These are phyloP conservation scores for Dorcus parallelipipedus DNA, from an alignment of 2,888 invertebrate genomes.

Conservation along the genomic window DNA sequence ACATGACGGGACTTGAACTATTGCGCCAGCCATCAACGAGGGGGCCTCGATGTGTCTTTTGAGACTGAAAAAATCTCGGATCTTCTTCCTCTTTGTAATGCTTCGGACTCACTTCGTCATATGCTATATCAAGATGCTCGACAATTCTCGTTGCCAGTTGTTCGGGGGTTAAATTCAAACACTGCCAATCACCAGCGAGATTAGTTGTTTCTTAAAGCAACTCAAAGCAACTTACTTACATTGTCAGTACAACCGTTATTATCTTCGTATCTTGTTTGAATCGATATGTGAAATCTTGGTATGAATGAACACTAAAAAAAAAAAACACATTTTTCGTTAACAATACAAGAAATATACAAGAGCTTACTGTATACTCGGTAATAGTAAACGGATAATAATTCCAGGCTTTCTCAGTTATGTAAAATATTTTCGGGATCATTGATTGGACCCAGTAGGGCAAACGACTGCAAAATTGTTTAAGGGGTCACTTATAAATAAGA, in stretches of 20 bases:
- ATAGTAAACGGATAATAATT: conserved; percentile 91
- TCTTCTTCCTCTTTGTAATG: conserved; percentile 91
- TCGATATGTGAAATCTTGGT: conserved; percentile 79
- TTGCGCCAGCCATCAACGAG: conserved; percentile 80
- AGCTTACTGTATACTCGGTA: conserved; percentile 76
- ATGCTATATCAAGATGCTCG: conserved; percentile 83
- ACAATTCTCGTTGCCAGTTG: conserved; percentile 70
- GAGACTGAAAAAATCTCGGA: conserved; percentile 77
- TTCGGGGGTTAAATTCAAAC: conserved; percentile 68
- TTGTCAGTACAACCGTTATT: conserved; percentile 85
- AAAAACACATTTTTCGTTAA: conserved; percentile 15
- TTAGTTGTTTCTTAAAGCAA: conserved; percentile 1
- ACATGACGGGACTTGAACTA: conserved; percentile 78
- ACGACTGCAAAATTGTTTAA: conserved; percentile 59
- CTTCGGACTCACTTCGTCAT: conserved; percentile 79
- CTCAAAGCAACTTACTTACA: conserved; percentile 58
- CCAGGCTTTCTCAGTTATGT: conserved; percentile 92
- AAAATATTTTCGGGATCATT: conserved; percentile 84
- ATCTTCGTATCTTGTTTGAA: conserved; percentile 86
- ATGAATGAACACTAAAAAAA: conserved; percentile 82
- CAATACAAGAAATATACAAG: conserved; percentile 9
- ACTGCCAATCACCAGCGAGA: conserved; percentile 54
- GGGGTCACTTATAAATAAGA: neutral
- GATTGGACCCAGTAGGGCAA: conserved; percentile 88
- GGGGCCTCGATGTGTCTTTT: conserved; percentile 80